Evolutionary conservation across 2,888 invertebrate genomes (phyloP).

Genomic region (Pachliopta kotzebuea): DNA sequence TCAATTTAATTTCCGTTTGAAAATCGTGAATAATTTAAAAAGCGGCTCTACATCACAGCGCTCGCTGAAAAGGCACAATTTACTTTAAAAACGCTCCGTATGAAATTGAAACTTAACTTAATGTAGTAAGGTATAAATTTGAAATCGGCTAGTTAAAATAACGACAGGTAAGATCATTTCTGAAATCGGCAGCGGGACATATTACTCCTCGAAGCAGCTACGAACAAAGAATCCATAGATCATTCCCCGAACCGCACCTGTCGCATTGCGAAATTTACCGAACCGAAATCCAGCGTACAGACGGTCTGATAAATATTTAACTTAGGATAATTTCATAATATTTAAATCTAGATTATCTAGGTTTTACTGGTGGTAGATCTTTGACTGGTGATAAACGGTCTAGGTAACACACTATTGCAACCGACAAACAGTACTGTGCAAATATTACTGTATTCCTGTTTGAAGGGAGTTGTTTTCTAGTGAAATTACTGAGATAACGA

Average conservation of each 20-base stretch:
- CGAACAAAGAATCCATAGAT: slow-evolving; percentile 24
- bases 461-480: no score
- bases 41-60: slow-evolving; percentile 13
- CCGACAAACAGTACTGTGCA: no score
- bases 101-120: slow-evolving; percentile 1
- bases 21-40: slow-evolving; percentile 14
- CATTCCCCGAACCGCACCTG: slow-evolving; percentile 17
- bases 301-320: not conserved
- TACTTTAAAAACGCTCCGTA: not conserved
- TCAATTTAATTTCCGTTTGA: slow-evolving; percentile 16
- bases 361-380: not conserved
- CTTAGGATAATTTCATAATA: not conserved
- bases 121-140: not conserved
- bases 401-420: no score
- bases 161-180: slow-evolving; percentile 11
- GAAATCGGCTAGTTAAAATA: not conserved
- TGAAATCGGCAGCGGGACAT: slow-evolving; percentile 8
- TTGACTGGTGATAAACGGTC: not conserved
- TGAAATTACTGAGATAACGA: no score
- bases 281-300: not conserved
- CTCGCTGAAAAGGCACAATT: not conserved
- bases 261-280: slow-evolving; percentile 19
- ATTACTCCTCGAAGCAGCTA: slow-evolving; percentile 8
- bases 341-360: not conserved
- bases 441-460: no score